These are phyloP conservation scores for Colistium nudipinnis DNA, from an alignment of 2,113 vertebrate species.

Conservation along the genomic window DNA sequence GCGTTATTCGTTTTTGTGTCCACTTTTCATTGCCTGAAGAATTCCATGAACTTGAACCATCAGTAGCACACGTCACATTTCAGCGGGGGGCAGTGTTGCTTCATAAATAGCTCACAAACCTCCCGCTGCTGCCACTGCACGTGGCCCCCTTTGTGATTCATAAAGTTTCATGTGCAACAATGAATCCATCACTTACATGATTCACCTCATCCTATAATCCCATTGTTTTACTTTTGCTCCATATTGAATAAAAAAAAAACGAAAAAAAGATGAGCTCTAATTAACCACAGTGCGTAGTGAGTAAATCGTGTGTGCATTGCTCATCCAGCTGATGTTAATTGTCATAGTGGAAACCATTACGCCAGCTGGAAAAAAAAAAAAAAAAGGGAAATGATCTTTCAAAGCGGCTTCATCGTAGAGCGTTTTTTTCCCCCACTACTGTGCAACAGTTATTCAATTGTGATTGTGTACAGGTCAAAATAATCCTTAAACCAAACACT, in stretches of 20 bases:
- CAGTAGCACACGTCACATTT: slow-evolving; percentile 31
- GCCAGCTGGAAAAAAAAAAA: slow-evolving; percentile 8
- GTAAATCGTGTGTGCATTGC: slow-evolving; percentile 24
- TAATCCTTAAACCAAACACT: background rate
- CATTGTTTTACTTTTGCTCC: slow-evolving; percentile 46
- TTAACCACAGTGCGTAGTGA: slow-evolving; percentile 32
- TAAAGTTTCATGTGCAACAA: slow-evolving; percentile 13
- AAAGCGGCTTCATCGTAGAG: slow-evolving; percentile 4
- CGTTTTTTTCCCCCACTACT: background rate
- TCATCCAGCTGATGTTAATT: slow-evolving; percentile 17
- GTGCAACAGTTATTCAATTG: background rate
- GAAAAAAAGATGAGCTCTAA: slow-evolving; percentile 16
- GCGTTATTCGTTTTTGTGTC: background rate
- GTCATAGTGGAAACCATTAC: slow-evolving; percentile 1
- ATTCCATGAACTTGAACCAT: slow-evolving; percentile 1
- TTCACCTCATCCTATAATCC: slow-evolving; percentile 42
- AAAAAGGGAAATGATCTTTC: background rate
- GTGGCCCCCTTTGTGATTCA: slow-evolving; percentile 5
- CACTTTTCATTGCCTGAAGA: too few species aligned
- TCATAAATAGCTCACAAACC: slow-evolving; percentile 41
- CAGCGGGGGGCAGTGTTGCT: slow-evolving; percentile 75
- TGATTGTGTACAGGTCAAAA: background rate
- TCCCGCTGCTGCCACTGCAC: background rate
- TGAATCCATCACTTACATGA: slow-evolving; percentile 37
- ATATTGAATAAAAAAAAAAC: slow-evolving; percentile 41